phyloP scores from a whole-genome alignment of 1,140 invertebrate species.

The Drosophila leontia region DNA sequence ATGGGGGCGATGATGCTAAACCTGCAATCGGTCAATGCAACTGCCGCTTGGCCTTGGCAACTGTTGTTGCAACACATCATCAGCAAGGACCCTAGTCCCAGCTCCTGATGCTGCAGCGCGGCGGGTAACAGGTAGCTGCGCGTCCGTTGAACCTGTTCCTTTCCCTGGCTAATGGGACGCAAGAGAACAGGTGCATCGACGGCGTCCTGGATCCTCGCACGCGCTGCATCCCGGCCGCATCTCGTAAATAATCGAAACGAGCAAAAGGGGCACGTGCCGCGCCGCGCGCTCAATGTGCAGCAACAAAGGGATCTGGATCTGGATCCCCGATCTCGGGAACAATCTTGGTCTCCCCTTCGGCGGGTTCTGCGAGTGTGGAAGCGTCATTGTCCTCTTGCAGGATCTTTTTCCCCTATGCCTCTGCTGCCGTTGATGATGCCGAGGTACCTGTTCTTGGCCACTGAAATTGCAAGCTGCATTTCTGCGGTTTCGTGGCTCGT shows the following conservation, averaged over 20 bases:
- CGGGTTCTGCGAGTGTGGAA: conserved; percentile 5
- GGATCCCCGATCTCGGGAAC: conserved; percentile 1
- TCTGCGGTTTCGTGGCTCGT: conserved; percentile 52
- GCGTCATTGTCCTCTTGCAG: conserved; percentile 47
- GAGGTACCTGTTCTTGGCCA: conserved; percentile 33
- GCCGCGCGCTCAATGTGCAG: conserved; percentile 21
- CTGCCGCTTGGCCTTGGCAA: conserved; percentile 10
- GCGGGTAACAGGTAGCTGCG: conserved; percentile 26
- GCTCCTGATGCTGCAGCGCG: conserved; percentile 22
- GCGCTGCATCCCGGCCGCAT: conserved; percentile 45
- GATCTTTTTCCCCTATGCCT: conserved; percentile 1
- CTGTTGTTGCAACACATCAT: conserved; percentile 9
- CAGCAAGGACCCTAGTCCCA: not conserved
- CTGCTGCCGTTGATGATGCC: conserved; percentile 20
- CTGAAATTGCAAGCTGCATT: conserved; percentile 45
- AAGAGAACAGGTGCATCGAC: conserved; percentile 33
- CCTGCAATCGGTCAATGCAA: not conserved
- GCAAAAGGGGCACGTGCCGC: conserved; percentile 42
- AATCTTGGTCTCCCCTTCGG: conserved; percentile 10
- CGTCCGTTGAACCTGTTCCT: conserved; percentile 40
- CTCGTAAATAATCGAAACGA: conserved; percentile 39
- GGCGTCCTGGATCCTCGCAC: conserved; percentile 6
- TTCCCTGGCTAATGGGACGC: conserved; percentile 19
- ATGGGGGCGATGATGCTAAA: not conserved
- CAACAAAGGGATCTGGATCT: conserved; percentile 24